A percentile compares a stretch with the other conserved stretches of the same genome.
These are phyloP conservation scores for Drosophila setifemur DNA, from an alignment of 1,140 invertebrate genomes.

Conservation along the genomic window DNA sequence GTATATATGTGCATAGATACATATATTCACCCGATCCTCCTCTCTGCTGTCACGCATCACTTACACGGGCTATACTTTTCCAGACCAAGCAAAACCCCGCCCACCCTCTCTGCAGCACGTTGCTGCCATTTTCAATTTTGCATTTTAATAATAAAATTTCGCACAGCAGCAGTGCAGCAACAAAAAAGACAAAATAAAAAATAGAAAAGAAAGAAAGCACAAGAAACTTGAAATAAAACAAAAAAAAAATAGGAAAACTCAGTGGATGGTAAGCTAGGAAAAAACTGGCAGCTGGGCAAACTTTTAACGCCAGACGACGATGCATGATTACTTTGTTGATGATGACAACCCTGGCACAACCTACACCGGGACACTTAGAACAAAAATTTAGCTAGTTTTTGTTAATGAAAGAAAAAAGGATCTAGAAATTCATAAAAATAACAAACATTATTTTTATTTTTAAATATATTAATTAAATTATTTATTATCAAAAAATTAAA, in stretches of 20 bases:
- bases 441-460: neutral
- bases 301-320: constrained; percentile 49
- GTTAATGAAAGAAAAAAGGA: too few relatives aligned
- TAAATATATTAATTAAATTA: neutral
- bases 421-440: neutral
- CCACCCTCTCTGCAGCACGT: constrained; percentile 37
- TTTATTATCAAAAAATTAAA: too few relatives aligned
- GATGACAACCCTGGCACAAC: constrained; percentile 65
- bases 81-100: constrained; percentile 15
- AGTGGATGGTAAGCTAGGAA: constrained; percentile 15
- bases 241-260: constrained; percentile 1
- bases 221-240: constrained; percentile 11
- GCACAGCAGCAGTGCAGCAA: constrained; percentile 49
- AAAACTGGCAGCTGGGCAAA: constrained; percentile 62
- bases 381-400: neutral
- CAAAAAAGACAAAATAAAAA: constrained; percentile 12
- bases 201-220: constrained; percentile 5
- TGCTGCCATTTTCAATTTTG: constrained; percentile 76
- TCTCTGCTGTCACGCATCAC: constrained; percentile 65
- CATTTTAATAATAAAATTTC: constrained; percentile 81
- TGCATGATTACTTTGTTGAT: constrained; percentile 79
- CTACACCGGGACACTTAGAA: neutral
- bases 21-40: too few relatives aligned
- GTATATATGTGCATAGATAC: too few relatives aligned
- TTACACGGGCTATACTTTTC: constrained; percentile 50